Percentiles rank a stretch among this genome's conserved stretches.
phyloP scores from a whole-genome alignment of 1,140 invertebrate genomes.

The Portunus trituberculatus region DNA sequence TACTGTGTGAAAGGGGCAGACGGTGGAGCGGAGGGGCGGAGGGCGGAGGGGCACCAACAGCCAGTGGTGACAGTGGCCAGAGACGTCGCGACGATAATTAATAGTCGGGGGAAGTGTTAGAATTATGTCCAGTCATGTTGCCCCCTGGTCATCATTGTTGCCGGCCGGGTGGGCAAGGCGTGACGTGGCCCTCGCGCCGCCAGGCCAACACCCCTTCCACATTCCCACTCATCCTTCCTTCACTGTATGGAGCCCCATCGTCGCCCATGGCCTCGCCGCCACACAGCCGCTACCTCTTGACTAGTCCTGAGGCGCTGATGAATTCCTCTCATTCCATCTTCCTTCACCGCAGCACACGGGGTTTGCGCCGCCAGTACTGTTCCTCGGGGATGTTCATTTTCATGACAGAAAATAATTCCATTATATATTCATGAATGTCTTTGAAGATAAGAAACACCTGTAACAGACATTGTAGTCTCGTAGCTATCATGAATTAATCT shows the following conservation, averaged over 20 bases:
- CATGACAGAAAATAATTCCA: too few relatives aligned
- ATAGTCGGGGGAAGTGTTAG: conserved; percentile 30
- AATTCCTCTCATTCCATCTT: background rate
- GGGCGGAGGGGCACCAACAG: background rate
- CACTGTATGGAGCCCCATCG: too few relatives aligned
- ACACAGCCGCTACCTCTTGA: too few relatives aligned
- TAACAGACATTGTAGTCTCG: too few relatives aligned
- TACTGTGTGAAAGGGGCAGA: background rate
- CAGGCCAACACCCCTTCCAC: background rate
- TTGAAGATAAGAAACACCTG: too few relatives aligned
- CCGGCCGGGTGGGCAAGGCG: background rate
- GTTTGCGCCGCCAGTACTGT: too few relatives aligned
- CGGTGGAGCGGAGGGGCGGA: background rate
- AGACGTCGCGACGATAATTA: conserved; percentile 10
- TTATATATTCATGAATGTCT: too few relatives aligned
- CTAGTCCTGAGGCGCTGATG: too few relatives aligned
- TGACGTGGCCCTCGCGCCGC: background rate
- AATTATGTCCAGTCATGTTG: conserved; percentile 48
- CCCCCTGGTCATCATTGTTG: conserved; percentile 17
- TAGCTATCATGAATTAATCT: too few relatives aligned
- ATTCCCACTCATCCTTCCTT: background rate
- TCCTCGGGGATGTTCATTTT: too few relatives aligned
- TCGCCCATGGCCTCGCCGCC: too few relatives aligned
- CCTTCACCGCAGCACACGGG: too few relatives aligned
- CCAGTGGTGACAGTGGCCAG: conserved; percentile 21